These are phyloP conservation scores for Scyliorhinus canicula DNA, from an alignment of 2,797 vertebrate genomes.

Conservation along the genomic window DNA sequence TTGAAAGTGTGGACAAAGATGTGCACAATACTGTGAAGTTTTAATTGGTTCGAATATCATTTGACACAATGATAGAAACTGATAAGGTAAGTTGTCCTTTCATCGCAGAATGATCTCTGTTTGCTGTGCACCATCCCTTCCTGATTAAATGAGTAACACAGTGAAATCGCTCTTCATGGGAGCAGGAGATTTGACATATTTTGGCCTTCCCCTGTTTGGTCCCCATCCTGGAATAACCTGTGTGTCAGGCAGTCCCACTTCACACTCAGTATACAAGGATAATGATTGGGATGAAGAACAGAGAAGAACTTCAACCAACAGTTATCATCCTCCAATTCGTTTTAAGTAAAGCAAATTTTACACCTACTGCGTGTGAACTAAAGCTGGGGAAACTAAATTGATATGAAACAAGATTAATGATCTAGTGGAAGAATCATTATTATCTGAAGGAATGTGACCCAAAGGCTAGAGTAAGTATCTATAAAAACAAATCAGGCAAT, in stretches of 20 bases:
- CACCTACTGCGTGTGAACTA: too few species aligned
- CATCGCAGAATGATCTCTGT: neutral
- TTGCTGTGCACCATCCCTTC: neutral
- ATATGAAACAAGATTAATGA: constrained; percentile 5
- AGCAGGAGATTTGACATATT: neutral
- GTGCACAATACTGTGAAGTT: neutral
- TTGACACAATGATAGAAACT: neutral
- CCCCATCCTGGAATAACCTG: neutral
- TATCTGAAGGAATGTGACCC: constrained; percentile 3
- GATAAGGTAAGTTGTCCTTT: neutral
- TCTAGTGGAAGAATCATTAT: neutral
- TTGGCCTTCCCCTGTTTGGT: neutral
- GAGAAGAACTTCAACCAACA: neutral
- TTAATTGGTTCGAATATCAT: neutral
- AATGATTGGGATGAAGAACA: neutral
- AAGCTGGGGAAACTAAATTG: neutral
- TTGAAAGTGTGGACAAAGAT: neutral
- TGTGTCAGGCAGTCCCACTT: neutral
- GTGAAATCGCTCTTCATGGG: neutral
- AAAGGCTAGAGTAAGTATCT: neutral
- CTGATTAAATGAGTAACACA: neutral
- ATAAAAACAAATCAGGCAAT: constrained; percentile 30
- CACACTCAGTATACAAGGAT: neutral
- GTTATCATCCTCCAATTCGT: neutral
- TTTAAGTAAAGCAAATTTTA: neutral